Evolutionary conservation across 2,888 invertebrate genomes (phyloP), one percentile per base, ranked within the genome.

Genomic region (Sericinus montela): DNA sequence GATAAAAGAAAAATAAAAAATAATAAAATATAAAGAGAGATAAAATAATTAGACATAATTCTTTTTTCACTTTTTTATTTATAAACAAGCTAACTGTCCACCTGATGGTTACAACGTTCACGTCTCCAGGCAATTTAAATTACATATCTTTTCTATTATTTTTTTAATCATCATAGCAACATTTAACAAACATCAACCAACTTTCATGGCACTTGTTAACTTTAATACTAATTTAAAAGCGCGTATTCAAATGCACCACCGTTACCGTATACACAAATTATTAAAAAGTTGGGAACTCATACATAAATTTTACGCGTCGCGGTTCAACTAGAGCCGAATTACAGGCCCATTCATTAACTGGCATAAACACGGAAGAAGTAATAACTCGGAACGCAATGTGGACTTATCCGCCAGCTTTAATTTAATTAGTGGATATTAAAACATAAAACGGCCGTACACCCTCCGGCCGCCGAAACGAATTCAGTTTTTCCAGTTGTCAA

Each of bases 391-490:
- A 54, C 42, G 56, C 44, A 56, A 51, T 56, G 53, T 50, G 48
- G 52, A 48, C 52, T 49, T 50, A 56, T 56, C 52, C 56, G 52
- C 44, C 39, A 47, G 55, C 47, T 53, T 52, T 52, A 53, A 54
- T 52, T 56, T 54, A 54, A 56, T 56, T 56, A 56, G 48, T 44
- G 49, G 50, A 50, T 53, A 52, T 56, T 56, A 52, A 53, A 53
- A 48, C 36, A 42, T 53, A 52, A 56, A 52, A 53, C 14, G 44
- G 48, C 45, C 49, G 52, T 38, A 45, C 40, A 46, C 45, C 35
- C 59, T 55, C 43, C 48, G 57, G 52, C 42, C 48, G 40, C 35
- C 39, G 36, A 11, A 49, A 55, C 60, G 55, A 55, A 40, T 48
- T 36, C 55, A 55, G 51, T 53, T 48, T 48, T 48, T 48, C 38